These are phyloP conservation scores for Laodelphax striatellus DNA, from an alignment of 1,140 invertebrate genomes.

Conservation along the genomic window DNA sequence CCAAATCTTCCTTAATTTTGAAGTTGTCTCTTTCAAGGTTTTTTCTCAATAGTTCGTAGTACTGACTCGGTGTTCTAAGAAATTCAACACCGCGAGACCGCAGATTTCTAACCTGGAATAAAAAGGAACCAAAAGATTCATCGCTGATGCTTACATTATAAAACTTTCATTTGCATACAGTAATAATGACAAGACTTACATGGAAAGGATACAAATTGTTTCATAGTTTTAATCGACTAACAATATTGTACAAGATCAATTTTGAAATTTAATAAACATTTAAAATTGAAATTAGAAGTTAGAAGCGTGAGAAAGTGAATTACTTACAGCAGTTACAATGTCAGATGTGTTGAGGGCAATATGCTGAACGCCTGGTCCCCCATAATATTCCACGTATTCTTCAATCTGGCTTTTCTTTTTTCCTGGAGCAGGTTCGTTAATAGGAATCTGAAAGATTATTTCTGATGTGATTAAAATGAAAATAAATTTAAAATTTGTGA, in stretches of 20 bases:
- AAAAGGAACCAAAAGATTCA: not conserved
- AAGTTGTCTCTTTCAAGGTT: constrained; percentile 66
- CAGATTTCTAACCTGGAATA: constrained; percentile 63
- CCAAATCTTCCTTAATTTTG: constrained; percentile 75
- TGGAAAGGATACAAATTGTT: too few species aligned
- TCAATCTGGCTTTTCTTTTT: constrained; percentile 96
- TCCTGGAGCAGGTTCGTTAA: constrained; percentile 95
- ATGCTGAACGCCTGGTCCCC: constrained; percentile 94
- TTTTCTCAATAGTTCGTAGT: constrained; percentile 78
- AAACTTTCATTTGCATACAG: too few species aligned
- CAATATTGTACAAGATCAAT: too few species aligned
- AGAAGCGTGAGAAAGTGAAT: too few species aligned
- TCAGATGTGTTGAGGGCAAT: constrained; percentile 91
- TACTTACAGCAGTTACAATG: constrained; percentile 75
- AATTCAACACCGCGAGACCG: constrained; percentile 80
- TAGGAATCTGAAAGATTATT: constrained; percentile 60
- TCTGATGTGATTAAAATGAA: too few species aligned
- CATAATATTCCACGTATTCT: constrained; percentile 98
- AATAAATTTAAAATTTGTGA: too few species aligned
- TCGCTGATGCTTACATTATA: too few species aligned
- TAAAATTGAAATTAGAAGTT: too few species aligned
- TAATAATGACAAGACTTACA: too few species aligned
- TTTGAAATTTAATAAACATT: too few species aligned
- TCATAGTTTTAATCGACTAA: too few species aligned
- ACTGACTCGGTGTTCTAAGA: constrained; percentile 75